These are phyloP conservation scores for Coilia nasus DNA, from an alignment of 2,797 vertebrate species.

Conservation along the genomic window DNA sequence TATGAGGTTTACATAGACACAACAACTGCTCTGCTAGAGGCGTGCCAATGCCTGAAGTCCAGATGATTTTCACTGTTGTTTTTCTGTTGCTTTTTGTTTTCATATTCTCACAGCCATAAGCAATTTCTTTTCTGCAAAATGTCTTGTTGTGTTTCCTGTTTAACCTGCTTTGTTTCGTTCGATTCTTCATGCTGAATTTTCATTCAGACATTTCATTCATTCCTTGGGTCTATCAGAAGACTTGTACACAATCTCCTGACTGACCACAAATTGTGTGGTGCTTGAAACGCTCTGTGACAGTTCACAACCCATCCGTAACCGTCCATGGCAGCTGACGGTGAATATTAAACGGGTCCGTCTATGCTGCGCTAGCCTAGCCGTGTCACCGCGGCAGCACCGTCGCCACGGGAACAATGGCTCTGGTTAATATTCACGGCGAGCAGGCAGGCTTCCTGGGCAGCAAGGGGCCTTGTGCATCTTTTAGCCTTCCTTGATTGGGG, in stretches of 20 bases:
- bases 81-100: slow-evolving; percentile 56
- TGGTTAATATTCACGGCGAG: slow-evolving; percentile 62
- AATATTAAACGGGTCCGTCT: slow-evolving; percentile 56
- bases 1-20: slow-evolving; percentile 61
- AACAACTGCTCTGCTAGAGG: slow-evolving; percentile 60
- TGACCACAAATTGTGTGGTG: no score
- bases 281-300: no score
- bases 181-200: slow-evolving; percentile 57
- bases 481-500: slow-evolving; percentile 44
- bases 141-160: slow-evolving; percentile 37
- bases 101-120: not conserved
- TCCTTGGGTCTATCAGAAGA: not conserved
- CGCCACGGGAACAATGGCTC: slow-evolving; percentile 52
- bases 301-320: slow-evolving; percentile 20
- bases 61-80: slow-evolving; percentile 42
- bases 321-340: slow-evolving; percentile 37
- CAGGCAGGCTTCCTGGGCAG: slow-evolving; percentile 42
- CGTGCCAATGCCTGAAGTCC: slow-evolving; percentile 53
- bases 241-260: no score
- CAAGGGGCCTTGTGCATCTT: slow-evolving; percentile 41
- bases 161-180: slow-evolving; percentile 47
- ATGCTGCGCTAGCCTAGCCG: not conserved
- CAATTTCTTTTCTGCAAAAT: not conserved
- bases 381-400: slow-evolving; percentile 33
- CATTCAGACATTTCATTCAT: slow-evolving; percentile 62